Base-by-base conservation (phyloP, 1,140 invertebrate genomes). In the Hormaphis cornu region DNA sequence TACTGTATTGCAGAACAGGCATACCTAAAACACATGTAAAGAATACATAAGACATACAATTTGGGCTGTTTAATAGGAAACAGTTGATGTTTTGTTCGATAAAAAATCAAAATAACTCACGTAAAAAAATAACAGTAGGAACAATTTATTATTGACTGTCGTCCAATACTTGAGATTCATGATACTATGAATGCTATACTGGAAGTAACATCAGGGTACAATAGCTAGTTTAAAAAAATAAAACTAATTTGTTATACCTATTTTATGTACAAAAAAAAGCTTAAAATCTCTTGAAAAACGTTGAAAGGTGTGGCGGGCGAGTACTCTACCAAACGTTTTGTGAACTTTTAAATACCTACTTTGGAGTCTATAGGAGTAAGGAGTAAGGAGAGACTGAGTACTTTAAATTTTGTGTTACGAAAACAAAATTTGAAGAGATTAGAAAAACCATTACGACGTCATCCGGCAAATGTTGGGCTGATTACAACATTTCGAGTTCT, bases 391-490 rank as follows among this genome's bases (percentile, higher is more conserved):
- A 37, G 9, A 8, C 35, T 12, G 14, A 37, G 3, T 37, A 12
- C 1, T 37, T 9, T 37, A 12, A 24, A 16, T 26, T 26, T 50
- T 2, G 3, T 1, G 3, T 24, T 22, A 26, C 14, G 22, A 16
- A 26, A 5, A 5, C 8, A 52, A 28, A 28, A 28, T 28, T 52
- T 52, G 20, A 28, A 52, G 48, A 14, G 26, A 52, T 52, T 16
- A 52, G 4, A 20, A 26, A n/a, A n/a, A 33, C 50, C 12, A 56
- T 35, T 35, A 37, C 26, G 37, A 44, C 56, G 56, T 59, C 56
- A 59, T 59, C 56, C 56, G 56, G 56, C 56, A 26, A 59, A 59
- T n/a, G 50, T 35, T 20, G 30, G n/a, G 18, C 9, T 56, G 53
- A 56, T 56, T 56, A 56, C 18, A 18, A 56, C 6, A 35, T 20